phyloP scores from a whole-genome alignment of 2,797 vertebrate species.

The Erithacus rubecula region DNA sequence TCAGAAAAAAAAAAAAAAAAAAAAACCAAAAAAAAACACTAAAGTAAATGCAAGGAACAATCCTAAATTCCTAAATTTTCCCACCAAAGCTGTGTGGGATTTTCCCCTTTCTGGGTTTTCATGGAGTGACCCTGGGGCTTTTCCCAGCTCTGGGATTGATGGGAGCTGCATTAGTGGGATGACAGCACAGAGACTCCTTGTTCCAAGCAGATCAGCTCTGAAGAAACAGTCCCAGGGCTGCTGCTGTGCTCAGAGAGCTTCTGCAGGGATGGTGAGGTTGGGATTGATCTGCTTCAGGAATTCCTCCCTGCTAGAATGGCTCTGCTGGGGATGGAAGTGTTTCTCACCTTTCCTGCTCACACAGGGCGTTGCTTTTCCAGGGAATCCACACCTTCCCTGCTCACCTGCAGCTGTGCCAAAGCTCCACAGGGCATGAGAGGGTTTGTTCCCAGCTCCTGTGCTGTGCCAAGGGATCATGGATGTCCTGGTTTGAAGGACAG shows the following conservation, averaged over 20 bases:
- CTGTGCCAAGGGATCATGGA: neutral
- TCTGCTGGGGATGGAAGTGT: neutral
- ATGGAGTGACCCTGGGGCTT: neutral
- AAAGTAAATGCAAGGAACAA: neutral
- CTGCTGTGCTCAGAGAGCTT: neutral
- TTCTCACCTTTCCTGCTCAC: neutral
- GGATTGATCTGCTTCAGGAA: neutral
- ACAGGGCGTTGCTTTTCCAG: neutral
- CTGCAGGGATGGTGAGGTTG: neutral
- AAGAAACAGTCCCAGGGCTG: neutral
- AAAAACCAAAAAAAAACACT: too few species aligned
- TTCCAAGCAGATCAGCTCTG: neutral
- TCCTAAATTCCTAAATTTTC: neutral
- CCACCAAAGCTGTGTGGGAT: neutral
- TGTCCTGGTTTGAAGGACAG: too few species aligned
- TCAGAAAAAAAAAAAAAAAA: neutral
- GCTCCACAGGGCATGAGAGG: neutral
- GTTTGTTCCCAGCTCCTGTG: neutral
- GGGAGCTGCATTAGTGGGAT: neutral
- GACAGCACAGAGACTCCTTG: neutral
- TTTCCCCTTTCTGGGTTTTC: neutral
- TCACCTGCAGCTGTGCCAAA: neutral
- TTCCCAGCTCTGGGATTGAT: neutral
- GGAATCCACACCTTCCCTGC: neutral
- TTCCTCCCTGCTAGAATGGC: neutral